Evolutionary conservation across 2,888 invertebrate species (phyloP), one percentile per base, ranked within the genome.

Genomic region (Andrena bucephala): DNA sequence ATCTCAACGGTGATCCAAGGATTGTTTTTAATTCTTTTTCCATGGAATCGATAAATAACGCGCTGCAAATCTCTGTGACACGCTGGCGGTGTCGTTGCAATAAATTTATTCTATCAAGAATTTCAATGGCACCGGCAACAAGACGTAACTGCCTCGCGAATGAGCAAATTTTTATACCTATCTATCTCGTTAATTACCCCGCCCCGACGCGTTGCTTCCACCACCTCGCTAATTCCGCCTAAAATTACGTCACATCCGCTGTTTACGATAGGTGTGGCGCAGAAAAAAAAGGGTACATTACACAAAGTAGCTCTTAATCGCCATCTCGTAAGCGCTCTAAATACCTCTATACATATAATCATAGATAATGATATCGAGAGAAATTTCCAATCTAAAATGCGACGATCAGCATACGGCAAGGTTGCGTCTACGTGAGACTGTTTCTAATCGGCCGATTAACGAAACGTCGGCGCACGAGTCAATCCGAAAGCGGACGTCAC

Each of bases 391-490:
- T 36, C 24, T 36, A 31, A 36, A 65, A 42, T 36, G 7, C 42
- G 20, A 29, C 62, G 31, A 72, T 66, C 62, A 42, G 36, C 60
- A 77, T 81, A 81, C 70, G 62, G 72, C 85, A 86, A 86, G 83
- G 86, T 82, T 80, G 71, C 68, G 60, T 66, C 81, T 85, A 89
- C 90, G 89, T 90, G 87, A 89, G 79, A 77, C 63, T 77, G 79
- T 81, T 89, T 83, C 84, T 75, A 89, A 88, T 85, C 66, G 73
- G 70, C 68, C 68, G 24, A 86, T 89, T 85, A 86, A 78, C 78
- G 62, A 59, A 48, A 81, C 75, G 72, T 10, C 5, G 42, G 33
- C 57, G 16, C 52, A 31, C 29, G 13, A 48, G 66, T 71, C 36
- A 8, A 10, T 5, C 57, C 29, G n/a, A 36, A 72, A 29, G 16